Percentiles rank a stretch among this genome's conserved stretches.
phyloP scores from a whole-genome alignment of 2,888 invertebrate species.

The Diachrysia chrysitis region DNA sequence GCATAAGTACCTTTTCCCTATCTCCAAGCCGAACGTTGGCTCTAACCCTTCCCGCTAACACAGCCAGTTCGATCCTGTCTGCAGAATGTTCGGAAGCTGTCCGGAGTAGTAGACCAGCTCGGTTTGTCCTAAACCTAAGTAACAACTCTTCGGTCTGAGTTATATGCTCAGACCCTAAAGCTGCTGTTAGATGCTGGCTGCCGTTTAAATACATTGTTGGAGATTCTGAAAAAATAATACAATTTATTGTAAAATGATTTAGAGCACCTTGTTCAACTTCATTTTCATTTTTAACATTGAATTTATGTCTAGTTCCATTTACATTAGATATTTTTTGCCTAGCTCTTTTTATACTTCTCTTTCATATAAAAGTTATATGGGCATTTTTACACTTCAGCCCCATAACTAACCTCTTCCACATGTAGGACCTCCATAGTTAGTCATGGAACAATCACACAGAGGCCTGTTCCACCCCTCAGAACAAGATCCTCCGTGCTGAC shows the following conservation, averaged over 20 bases:
- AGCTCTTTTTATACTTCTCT: no score
- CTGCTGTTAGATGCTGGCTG: constrained; percentile 95
- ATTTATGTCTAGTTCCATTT: no score
- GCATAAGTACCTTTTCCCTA: constrained; percentile 92
- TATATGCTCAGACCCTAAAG: constrained; percentile 92
- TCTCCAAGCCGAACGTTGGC: constrained; percentile 95
- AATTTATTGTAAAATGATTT: background rate
- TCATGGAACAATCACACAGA: constrained; percentile 97
- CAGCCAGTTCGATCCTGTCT: constrained; percentile 95
- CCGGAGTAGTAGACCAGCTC: constrained; percentile 93
- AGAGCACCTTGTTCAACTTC: background rate
- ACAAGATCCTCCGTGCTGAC: constrained; percentile 96
- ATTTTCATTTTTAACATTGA: no score
- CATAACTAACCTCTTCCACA: constrained; percentile 93
- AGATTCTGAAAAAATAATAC: constrained; percentile 91
- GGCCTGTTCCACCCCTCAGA: constrained; percentile 98
- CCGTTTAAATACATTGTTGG: constrained; percentile 96
- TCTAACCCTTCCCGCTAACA: constrained; percentile 95
- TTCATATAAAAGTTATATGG: background rate
- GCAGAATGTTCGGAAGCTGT: constrained; percentile 94
- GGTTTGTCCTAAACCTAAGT: constrained; percentile 95
- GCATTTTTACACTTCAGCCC: background rate
- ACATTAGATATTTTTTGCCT: no score
- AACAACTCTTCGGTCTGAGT: constrained; percentile 97
- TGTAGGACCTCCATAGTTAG: constrained; percentile 96